These are phyloP conservation scores for Cyprinodon diabolis DNA, from an alignment of 2,797 vertebrate genomes.

Conservation along the genomic window DNA sequence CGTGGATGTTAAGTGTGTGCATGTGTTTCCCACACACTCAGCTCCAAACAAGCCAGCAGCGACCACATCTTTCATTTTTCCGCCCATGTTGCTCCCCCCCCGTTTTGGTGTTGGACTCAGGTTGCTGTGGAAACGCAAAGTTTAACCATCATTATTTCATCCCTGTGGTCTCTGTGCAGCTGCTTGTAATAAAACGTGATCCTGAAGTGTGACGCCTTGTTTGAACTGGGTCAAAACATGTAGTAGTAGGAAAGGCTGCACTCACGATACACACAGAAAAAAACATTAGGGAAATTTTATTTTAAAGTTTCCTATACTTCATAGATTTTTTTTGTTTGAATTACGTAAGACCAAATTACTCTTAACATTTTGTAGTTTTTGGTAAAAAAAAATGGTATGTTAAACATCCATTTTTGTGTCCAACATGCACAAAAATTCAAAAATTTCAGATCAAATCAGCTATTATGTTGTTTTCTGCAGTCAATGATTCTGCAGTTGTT, in stretches of 20 bases:
- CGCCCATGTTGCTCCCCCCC: constrained; percentile 42
- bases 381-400: no score
- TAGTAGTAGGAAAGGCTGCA: neutral
- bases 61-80: constrained; percentile 48
- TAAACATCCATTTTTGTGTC: no score
- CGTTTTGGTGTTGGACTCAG: constrained; percentile 6
- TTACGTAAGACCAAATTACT: no score
- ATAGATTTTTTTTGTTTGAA: neutral
- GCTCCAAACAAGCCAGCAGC: constrained; percentile 23
- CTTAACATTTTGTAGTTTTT: no score
- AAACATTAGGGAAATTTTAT: no score
- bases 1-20: neutral
- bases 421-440: no score
- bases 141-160: constrained; percentile 36
- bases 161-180: constrained; percentile 52
- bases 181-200: constrained; percentile 53
- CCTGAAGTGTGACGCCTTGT: constrained; percentile 10
- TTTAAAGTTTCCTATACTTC: neutral
- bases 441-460: no score
- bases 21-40: constrained; percentile 25
- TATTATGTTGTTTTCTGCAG: neutral
- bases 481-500: neutral
- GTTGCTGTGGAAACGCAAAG: constrained; percentile 46
- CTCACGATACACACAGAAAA: neutral
- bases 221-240: constrained; percentile 20